A percentile compares a stretch with the other conserved stretches of the same genome.
These are phyloP conservation scores for Carettochelys insculpta DNA, from an alignment of 2,113 vertebrate species.

Conservation along the genomic window DNA sequence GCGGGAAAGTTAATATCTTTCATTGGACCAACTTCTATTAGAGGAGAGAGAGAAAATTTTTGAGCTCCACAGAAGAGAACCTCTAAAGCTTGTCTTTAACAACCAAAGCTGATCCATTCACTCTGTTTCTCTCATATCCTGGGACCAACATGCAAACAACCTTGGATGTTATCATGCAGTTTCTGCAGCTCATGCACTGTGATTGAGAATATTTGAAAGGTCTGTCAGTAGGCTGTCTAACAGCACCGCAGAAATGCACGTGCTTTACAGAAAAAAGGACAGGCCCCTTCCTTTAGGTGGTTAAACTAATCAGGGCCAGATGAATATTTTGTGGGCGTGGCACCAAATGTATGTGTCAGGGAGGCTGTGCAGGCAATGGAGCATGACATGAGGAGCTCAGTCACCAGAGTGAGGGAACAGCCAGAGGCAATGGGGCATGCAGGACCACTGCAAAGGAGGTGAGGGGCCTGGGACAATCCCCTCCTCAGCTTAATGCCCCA, in stretches of 20 bases:
- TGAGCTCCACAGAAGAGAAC: background rate
- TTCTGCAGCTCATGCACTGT: background rate
- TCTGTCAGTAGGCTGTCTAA: background rate
- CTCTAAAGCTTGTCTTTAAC: background rate
- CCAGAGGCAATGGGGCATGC: too few relatives aligned
- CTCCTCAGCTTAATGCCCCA: too few relatives aligned
- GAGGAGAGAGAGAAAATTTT: background rate
- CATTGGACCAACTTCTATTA: background rate
- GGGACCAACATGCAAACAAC: background rate
- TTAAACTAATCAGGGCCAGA: too few relatives aligned
- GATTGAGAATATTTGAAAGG: background rate
- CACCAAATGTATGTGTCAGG: too few relatives aligned
- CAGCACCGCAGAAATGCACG: background rate
- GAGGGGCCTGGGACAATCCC: too few relatives aligned
- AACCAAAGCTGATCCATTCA: background rate
- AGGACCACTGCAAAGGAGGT: too few relatives aligned
- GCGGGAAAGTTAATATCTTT: background rate
- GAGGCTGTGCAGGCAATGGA: too few relatives aligned
- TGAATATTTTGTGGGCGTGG: too few relatives aligned
- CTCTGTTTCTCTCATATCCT: background rate
- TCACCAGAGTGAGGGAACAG: too few relatives aligned
- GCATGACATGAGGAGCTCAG: too few relatives aligned
- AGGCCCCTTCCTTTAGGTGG: background rate
- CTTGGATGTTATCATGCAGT: fast-evolving
- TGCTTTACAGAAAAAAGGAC: background rate